A percentile compares a stretch with the other conserved stretches of the same genome.
These are phyloP conservation scores for Aporophyla lueneburgensis DNA, from an alignment of 2,888 invertebrate species.

Conservation along the genomic window DNA sequence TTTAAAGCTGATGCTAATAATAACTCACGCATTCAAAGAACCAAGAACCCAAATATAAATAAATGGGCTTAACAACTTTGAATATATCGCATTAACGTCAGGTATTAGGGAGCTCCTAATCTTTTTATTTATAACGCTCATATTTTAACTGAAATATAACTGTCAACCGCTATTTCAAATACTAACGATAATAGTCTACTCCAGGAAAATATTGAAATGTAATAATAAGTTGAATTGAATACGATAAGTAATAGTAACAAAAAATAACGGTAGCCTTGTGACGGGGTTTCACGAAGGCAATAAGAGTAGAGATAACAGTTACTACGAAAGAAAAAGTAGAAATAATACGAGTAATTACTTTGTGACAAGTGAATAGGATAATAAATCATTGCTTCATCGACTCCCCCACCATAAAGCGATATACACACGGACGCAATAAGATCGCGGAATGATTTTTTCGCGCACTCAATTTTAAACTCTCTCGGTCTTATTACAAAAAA, in stretches of 20 bases:
- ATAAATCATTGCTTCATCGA: slow-evolving; percentile 59
- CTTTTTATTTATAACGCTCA: slow-evolving; percentile 56
- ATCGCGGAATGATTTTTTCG: no score
- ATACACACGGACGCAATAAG: no score
- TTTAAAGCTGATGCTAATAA: slow-evolving; percentile 71
- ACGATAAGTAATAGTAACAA: slow-evolving; percentile 35
- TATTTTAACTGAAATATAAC: slow-evolving; percentile 53
- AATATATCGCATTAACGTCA: slow-evolving; percentile 53
- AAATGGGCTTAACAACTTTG: slow-evolving; percentile 38
- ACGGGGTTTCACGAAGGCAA: slow-evolving; percentile 15
- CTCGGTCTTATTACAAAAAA: no score
- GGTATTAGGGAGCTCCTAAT: slow-evolving; percentile 46
- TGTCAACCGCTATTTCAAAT: slow-evolving; percentile 47
- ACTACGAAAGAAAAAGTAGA: slow-evolving; percentile 19
- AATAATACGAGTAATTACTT: slow-evolving; percentile 50
- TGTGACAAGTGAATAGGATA: slow-evolving; percentile 61
- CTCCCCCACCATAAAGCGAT: neutral
- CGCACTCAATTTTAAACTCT: no score
- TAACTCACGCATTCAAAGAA: slow-evolving; percentile 50
- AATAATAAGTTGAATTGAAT: slow-evolving; percentile 35
- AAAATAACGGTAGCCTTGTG: slow-evolving; percentile 40
- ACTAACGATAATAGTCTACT: slow-evolving; percentile 25
- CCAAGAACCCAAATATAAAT: slow-evolving; percentile 49
- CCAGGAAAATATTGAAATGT: slow-evolving; percentile 51
- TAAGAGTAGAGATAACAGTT: slow-evolving; percentile 33